A percentile compares a stretch with the other conserved stretches of the same genome.
Evolutionary conservation across 1,140 invertebrate genomes (phyloP).

Genomic region (Drosophila auraria): DNA sequence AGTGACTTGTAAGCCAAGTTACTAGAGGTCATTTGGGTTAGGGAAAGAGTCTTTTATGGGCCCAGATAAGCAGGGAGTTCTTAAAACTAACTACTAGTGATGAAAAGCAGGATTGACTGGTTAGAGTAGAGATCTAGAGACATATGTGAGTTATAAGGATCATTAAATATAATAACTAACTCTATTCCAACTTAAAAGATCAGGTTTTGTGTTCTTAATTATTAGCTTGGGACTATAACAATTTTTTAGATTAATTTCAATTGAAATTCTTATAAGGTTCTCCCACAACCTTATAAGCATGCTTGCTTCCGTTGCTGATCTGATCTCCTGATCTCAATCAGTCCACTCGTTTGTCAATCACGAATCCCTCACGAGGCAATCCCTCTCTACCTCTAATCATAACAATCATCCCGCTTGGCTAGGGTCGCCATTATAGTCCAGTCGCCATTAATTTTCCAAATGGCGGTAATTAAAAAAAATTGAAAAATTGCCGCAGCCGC

Average conservation of each 20-base stretch:
- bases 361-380: conserved; percentile 13
- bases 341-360: conserved; percentile 6
- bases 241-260: no score
- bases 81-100: not conserved
- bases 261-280: no score
- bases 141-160: no score
- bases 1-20: not conserved
- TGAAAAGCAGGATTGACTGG: no score
- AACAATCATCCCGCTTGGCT: not conserved
- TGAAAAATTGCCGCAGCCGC: conserved; percentile 37
- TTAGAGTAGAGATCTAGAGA: no score
- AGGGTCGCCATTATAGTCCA: conserved; percentile 1
- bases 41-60: not conserved
- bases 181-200: no score
- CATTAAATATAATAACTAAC: no score
- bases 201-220: no score
- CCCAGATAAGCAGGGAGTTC: not conserved
- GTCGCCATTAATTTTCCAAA: conserved; percentile 21
- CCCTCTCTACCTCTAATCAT: not conserved
- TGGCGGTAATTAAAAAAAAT: conserved; percentile 43
- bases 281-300: no score
- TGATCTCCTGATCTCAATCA: conserved; percentile 5
- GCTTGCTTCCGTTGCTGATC: not conserved
- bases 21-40: conserved; percentile 11
- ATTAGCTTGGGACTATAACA: no score